A percentile compares a stretch with the other conserved stretches of the same genome.
Conservation (phyloP, 1,140 invertebrate genomes). For the Phocides pigmalion region DNA sequence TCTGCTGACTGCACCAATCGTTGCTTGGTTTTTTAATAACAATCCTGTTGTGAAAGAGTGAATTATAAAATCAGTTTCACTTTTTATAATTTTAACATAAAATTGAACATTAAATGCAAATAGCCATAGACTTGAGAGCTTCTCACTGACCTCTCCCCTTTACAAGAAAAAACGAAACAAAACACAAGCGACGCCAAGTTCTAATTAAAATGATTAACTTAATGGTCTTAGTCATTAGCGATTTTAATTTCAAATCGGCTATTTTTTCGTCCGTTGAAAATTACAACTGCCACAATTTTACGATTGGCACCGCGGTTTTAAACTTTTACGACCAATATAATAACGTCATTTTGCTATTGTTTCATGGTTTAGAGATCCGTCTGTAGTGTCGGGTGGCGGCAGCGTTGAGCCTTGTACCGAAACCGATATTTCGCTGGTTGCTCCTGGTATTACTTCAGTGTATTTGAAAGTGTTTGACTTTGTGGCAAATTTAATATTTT, state of each 20-base stretch:
- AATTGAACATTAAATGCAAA: no score
- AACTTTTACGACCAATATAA: constrained; percentile 53
- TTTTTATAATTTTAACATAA: no score
- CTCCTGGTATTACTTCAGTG: constrained; percentile 3
- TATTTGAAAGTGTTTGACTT: background rate
- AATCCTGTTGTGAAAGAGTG: no score
- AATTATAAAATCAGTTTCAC: no score
- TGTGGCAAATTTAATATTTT: no score
- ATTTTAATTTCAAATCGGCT: constrained; percentile 79
- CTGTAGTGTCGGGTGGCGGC: constrained; percentile 6
- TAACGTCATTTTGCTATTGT: constrained; percentile 48
- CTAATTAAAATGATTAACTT: constrained; percentile 83
- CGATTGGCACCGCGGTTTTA: constrained; percentile 58
- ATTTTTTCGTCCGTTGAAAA: constrained; percentile 65
- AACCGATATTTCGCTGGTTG: background rate
- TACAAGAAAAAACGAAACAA: constrained; percentile 53
- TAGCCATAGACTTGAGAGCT: constrained; percentile 3
- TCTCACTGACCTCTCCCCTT: constrained; percentile 34
- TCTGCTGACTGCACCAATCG: no score
- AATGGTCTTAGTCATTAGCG: constrained; percentile 81
- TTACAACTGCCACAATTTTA: constrained; percentile 63
- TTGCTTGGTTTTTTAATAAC: no score
- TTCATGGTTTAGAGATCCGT: constrained; percentile 39
- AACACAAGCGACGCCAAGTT: constrained; percentile 64
- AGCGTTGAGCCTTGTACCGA: background rate